Conservation (phyloP, 2,797 vertebrate species). For the Argyrosomus regius region DNA sequence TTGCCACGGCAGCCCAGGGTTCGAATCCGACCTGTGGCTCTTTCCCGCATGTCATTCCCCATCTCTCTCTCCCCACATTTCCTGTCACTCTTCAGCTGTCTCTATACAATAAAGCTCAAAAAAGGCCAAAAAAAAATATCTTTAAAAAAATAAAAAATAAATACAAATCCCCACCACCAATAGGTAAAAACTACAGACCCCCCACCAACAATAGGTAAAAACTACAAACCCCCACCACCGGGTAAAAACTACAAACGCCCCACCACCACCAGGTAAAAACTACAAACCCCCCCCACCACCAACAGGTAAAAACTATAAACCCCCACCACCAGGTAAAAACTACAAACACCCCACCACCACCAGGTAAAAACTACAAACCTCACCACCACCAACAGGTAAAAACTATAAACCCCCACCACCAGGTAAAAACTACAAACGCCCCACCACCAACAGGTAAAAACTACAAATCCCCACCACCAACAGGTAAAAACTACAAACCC, state of each 20-base stretch:
- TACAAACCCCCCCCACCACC: conserved; percentile 92
- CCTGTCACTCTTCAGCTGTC: too few species aligned
- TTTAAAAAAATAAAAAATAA: too few species aligned
- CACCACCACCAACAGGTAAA: conserved; percentile 87
- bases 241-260: conserved; percentile 87
- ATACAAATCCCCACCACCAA: conserved; percentile 82
- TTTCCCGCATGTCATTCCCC: too few species aligned
- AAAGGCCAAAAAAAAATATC: too few species aligned
- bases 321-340: conserved; percentile 88
- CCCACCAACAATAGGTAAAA: conserved; percentile 92
- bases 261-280: conserved; percentile 94
- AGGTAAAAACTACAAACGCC: conserved; percentile 95
- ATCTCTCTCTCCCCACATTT: too few species aligned
- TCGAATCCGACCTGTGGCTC: too few species aligned
- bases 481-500: conserved; percentile 93
- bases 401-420: conserved; percentile 96
- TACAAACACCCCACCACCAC: conserved; percentile 93
- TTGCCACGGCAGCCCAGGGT: too few species aligned
- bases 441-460: conserved; percentile 90
- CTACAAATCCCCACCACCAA: conserved; percentile 82
- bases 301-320: conserved; percentile 97
- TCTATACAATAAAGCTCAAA: too few species aligned
- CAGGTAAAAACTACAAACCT: conserved; percentile 80
- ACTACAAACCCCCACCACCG: conserved; percentile 85
- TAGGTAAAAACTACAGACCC: conserved; percentile 93